These are phyloP conservation scores for Emydocephalus ijimae DNA, from an alignment of 2,113 vertebrate species.

Conservation along the genomic window DNA sequence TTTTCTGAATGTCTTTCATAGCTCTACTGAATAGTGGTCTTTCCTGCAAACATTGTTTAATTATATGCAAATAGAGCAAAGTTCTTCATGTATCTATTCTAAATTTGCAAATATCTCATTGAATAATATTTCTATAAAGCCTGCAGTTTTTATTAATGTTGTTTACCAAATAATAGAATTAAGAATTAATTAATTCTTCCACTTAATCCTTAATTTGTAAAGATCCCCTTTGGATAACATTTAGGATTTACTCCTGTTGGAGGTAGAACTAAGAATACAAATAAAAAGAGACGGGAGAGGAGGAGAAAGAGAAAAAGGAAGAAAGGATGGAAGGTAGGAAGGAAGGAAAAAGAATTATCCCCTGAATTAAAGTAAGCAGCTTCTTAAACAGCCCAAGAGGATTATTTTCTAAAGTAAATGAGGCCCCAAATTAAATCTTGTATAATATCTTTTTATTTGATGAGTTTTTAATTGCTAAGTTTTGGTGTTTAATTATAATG, in stretches of 20 bases:
- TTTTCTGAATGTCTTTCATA: background rate
- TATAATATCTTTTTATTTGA: background rate
- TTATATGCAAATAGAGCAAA: background rate
- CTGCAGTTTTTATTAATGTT: background rate
- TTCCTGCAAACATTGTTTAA: background rate
- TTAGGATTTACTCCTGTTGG: background rate
- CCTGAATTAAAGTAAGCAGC: background rate
- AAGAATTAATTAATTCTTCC: background rate
- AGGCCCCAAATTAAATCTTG: background rate
- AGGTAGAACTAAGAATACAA: background rate
- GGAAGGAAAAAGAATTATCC: background rate
- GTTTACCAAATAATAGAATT: background rate
- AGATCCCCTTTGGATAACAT: background rate
- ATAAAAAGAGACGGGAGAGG: too few relatives aligned
- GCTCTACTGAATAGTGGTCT: background rate
- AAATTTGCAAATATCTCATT: background rate
- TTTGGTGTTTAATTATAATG: background rate
- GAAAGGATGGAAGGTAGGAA: background rate
- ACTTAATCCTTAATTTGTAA: background rate
- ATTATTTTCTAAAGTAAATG: background rate
- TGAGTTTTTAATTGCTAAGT: background rate
- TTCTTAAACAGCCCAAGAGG: background rate
- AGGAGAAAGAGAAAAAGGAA: background rate
- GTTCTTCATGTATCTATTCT: background rate
- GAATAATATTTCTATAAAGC: background rate